Conservation (phyloP, 2,888 invertebrate species). For the Ctena decussata region DNA sequence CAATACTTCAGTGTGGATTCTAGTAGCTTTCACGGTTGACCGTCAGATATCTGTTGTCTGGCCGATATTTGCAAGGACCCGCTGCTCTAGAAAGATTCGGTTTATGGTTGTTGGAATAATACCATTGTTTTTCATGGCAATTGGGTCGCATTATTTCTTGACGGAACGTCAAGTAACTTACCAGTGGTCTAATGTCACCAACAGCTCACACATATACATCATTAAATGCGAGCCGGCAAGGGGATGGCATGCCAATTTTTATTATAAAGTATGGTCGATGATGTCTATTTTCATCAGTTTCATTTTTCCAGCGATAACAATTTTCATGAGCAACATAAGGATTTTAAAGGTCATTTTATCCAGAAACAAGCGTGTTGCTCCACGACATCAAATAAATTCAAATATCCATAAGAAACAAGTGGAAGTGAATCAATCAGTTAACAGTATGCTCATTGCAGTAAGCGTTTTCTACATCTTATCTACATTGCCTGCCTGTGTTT, state of each 20-base stretch:
- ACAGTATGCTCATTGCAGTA: not conserved
- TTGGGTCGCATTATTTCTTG: not conserved
- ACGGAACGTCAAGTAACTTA: not conserved
- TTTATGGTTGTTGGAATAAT: not conserved
- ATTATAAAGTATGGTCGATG: not conserved
- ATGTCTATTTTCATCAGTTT: not conserved
- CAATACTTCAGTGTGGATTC: not conserved
- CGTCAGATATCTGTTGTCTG: not conserved
- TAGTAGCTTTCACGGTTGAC: no score
- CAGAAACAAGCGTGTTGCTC: not conserved
- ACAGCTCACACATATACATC: not conserved
- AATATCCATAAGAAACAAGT: not conserved
- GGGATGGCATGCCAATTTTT: not conserved
- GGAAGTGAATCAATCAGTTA: not conserved
- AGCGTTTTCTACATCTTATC: not conserved
- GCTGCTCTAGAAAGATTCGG: not conserved
- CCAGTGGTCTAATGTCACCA: no score
- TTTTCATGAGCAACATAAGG: not conserved
- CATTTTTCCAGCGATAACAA: not conserved
- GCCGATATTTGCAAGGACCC: not conserved
- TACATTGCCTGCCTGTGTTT: not conserved
- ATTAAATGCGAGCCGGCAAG: not conserved
- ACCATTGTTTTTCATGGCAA: no score
- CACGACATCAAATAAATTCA: not conserved
- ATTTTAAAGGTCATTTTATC: not conserved